These are phyloP conservation scores for Drosophila ezoana DNA, from an alignment of 2,888 invertebrate species.

Conservation along the genomic window DNA sequence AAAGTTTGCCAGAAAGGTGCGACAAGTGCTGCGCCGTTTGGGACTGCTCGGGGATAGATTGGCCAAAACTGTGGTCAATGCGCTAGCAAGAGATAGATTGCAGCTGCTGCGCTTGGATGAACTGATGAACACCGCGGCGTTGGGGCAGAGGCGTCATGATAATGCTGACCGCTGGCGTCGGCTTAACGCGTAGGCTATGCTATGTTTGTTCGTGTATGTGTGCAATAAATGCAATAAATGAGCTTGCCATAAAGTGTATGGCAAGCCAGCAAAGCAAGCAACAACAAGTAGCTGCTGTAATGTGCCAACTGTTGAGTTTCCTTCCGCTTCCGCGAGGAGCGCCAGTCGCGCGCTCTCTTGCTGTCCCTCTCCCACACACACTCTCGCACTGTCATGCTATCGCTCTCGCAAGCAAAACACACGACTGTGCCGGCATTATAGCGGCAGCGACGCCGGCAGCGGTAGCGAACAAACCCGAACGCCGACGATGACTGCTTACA, in stretches of 20 bases:
- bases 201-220: not conserved
- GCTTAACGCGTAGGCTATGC: not conserved
- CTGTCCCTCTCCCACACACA: not conserved
- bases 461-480: conserved; percentile 7
- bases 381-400: conserved; percentile 6
- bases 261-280: conserved; percentile 18
- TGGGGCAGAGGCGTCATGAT: not conserved
- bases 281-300: conserved; percentile 62
- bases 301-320: conserved; percentile 83
- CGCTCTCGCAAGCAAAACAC: conserved; percentile 17
- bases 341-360: conserved; percentile 1
- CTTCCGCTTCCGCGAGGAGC: conserved; percentile 65
- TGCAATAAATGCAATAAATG: conserved; percentile 47
- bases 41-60: conserved; percentile 13
- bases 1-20: not conserved
- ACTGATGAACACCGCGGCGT: conserved; percentile 15
- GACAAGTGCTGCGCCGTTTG: not conserved
- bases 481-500: conserved; percentile 63
- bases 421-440: conserved; percentile 43
- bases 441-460: conserved; percentile 9
- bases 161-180: not conserved
- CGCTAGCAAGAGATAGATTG: not conserved
- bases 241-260: conserved; percentile 31
- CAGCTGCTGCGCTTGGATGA: conserved; percentile 28
- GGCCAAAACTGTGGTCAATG: conserved; percentile 15